These are phyloP conservation scores for Isoperla grammatica DNA, from an alignment of 2,888 invertebrate species.

Conservation along the genomic window DNA sequence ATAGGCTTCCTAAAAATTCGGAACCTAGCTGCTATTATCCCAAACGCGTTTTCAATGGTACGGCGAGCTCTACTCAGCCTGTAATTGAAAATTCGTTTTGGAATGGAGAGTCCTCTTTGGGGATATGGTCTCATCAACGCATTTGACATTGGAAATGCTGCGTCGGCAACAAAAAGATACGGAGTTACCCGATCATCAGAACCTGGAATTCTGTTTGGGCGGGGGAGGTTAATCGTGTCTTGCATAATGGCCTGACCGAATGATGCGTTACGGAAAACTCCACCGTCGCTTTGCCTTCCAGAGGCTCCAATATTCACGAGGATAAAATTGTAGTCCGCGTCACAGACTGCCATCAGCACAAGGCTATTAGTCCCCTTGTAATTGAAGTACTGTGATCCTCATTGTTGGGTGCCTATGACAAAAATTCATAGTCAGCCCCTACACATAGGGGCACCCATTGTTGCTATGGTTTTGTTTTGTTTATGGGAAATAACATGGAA, in stretches of 20 bases:
- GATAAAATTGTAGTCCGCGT: conserved; percentile 31
- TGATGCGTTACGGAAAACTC: conserved; percentile 12
- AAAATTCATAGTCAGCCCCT: no score
- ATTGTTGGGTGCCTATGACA: background rate
- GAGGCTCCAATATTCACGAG: conserved; percentile 13
- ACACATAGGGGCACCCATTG: no score
- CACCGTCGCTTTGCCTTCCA: conserved; percentile 18
- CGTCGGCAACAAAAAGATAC: background rate
- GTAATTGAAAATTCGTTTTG: conserved; percentile 31
- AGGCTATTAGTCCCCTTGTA: conserved; percentile 29
- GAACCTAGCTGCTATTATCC: conserved; percentile 26
- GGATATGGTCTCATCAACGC: conserved; percentile 15
- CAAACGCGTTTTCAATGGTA: conserved; percentile 30
- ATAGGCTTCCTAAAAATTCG: conserved; percentile 19
- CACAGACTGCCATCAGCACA: conserved; percentile 31
- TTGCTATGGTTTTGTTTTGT: no score
- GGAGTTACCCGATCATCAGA: background rate
- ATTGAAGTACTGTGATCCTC: background rate
- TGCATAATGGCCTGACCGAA: background rate
- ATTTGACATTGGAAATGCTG: conserved; percentile 12
- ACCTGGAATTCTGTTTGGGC: conserved; percentile 6
- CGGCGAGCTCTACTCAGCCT: conserved; percentile 24
- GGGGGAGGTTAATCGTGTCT: background rate
- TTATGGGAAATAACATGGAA: no score
- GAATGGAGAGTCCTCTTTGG: background rate